Evolutionary conservation across 2,888 invertebrate species (phyloP).

Genomic region (Plusia festucae): DNA sequence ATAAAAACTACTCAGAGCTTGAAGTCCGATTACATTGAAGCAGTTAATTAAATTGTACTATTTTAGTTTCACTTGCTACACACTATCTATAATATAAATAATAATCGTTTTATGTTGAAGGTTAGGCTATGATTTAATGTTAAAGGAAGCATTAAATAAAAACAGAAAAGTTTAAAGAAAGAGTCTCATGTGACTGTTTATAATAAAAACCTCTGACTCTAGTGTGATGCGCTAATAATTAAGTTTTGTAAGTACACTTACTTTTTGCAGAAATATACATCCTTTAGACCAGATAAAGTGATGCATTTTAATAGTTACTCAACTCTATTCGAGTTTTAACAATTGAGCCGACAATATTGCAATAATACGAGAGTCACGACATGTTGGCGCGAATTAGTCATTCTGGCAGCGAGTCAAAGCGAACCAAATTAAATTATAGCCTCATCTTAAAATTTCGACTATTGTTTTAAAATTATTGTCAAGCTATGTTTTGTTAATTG

Average conservation of each 20-base stretch:
- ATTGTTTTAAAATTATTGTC: constrained; percentile 80
- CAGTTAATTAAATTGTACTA: constrained; percentile 22
- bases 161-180: neutral
- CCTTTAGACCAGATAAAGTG: constrained; percentile 30
- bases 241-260: constrained; percentile 14
- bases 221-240: constrained; percentile 26
- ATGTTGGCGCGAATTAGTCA: constrained; percentile 82
- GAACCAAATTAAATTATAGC: constrained; percentile 81
- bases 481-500: constrained; percentile 70
- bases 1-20: constrained; percentile 37
- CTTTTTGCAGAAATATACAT: constrained; percentile 34
- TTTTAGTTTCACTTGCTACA: neutral
- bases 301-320: constrained; percentile 68
- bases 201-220: constrained; percentile 30
- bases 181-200: constrained; percentile 27
- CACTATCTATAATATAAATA: constrained; percentile 3
- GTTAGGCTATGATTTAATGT: neutral
- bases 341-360: constrained; percentile 76
- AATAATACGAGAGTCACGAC: constrained; percentile 78
- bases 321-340: constrained; percentile 66
- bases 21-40: constrained; percentile 14
- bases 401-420: constrained; percentile 84
- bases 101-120: neutral
- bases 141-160: neutral
- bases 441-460: constrained; percentile 73